Evolutionary conservation across 2,113 vertebrate species (phyloP).

Genomic region (Cnemophilus loriae): DNA sequence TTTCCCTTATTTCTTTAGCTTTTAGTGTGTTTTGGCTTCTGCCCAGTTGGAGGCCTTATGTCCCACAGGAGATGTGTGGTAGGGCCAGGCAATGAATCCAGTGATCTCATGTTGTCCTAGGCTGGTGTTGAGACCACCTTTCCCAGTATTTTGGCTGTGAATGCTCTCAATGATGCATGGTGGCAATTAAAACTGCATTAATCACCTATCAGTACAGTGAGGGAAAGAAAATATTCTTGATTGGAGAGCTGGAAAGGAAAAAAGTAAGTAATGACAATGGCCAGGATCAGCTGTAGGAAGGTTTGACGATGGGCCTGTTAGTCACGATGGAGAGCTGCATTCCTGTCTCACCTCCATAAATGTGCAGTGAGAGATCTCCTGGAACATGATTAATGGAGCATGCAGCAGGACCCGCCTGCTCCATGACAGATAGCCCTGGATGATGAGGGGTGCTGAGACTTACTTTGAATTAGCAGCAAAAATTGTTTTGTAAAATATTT

Average conservation of each 20-base stretch:
- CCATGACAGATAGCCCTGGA: not conserved
- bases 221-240: not conserved
- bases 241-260: not conserved
- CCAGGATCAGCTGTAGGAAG: not conserved
- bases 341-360: not conserved
- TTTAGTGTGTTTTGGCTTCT: not conserved
- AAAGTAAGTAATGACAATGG: not conserved
- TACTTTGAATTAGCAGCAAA: not conserved
- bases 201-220: not conserved
- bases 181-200: not conserved
- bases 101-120: not conserved
- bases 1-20: not conserved
- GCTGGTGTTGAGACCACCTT: not conserved
- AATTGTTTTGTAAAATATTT: not conserved
- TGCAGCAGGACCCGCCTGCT: not conserved
- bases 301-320: not conserved
- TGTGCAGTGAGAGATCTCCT: not conserved
- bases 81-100: not conserved
- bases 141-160: not conserved
- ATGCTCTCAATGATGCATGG: not conserved
- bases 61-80: not conserved
- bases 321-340: not conserved
- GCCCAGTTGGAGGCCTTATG: not conserved
- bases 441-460: not conserved
- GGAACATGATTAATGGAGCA: not conserved